A percentile compares a stretch with the other conserved stretches of the same genome.
These are phyloP conservation scores for Musca vetustissima DNA, from an alignment of 1,140 invertebrate species.

Conservation along the genomic window DNA sequence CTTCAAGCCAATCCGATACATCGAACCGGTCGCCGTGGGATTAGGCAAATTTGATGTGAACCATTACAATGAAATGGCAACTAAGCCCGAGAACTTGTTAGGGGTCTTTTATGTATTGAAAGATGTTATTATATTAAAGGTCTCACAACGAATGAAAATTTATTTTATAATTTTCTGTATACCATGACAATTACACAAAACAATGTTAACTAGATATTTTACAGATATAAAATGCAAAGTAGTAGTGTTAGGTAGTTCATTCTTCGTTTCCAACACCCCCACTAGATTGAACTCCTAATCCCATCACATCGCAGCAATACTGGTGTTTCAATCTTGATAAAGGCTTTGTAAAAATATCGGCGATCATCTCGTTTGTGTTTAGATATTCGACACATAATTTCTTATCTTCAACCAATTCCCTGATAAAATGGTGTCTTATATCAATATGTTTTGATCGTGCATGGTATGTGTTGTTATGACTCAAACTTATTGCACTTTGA, in stretches of 20 bases:
- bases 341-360: not conserved
- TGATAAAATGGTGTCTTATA: not conserved
- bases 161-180: too few relatives aligned
- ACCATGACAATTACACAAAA: too few relatives aligned
- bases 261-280: not conserved
- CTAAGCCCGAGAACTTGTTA: too few relatives aligned
- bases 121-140: too few relatives aligned
- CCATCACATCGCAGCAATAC: not conserved
- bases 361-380: not conserved
- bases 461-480: slow-evolving; percentile 12
- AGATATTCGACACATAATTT: not conserved
- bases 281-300: slow-evolving; percentile 5
- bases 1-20: too few relatives aligned
- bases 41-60: too few relatives aligned
- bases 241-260: not conserved
- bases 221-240: too few relatives aligned
- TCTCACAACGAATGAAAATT: too few relatives aligned
- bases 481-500: not conserved
- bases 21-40: too few relatives aligned
- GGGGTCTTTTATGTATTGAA: too few relatives aligned
- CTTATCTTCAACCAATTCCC: not conserved
- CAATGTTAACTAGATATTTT: too few relatives aligned
- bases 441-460: not conserved
- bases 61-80: too few relatives aligned
- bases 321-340: not conserved